A percentile compares a stretch with the other conserved stretches of the same genome.
phyloP scores from a whole-genome alignment of 1,140 invertebrate species.

The Leptinotarsa defecta region DNA sequence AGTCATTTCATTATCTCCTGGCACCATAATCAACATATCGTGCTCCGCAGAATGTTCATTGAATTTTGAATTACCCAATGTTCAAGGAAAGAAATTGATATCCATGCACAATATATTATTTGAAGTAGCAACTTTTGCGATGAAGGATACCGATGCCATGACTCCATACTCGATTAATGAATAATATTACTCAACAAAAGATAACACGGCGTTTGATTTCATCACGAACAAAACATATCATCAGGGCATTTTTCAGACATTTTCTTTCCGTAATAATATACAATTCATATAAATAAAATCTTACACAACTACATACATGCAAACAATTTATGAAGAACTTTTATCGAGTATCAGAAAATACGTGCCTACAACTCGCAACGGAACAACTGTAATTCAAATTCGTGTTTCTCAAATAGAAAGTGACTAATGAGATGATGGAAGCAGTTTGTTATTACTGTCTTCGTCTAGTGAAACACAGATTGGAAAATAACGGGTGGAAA shows the following conservation, averaged over 20 bases:
- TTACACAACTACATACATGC: constrained; percentile 22
- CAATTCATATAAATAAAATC: constrained; percentile 25
- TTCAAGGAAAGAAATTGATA: background rate
- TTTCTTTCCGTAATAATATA: constrained; percentile 22
- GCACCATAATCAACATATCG: too few species aligned
- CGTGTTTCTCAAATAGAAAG: constrained; percentile 5
- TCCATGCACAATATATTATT: background rate
- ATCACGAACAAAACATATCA: constrained; percentile 22
- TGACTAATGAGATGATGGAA: constrained; percentile 3
- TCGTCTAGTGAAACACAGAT: background rate
- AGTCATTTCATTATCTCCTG: too few species aligned
- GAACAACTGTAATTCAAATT: background rate
- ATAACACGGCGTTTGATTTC: constrained; percentile 21
- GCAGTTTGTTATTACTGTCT: background rate
- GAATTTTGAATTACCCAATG: background rate
- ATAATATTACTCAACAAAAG: constrained; percentile 18
- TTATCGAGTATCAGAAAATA: constrained; percentile 9
- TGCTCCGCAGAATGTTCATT: too few species aligned
- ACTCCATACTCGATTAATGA: constrained; percentile 11
- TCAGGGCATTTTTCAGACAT: constrained; percentile 21
- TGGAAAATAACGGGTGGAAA: too few species aligned
- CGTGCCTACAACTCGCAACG: background rate
- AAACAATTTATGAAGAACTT: constrained; percentile 18
- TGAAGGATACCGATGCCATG: constrained; percentile 3
- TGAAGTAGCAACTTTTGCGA: background rate